Evolutionary conservation across 2,797 vertebrate genomes (phyloP).

Genomic region (Ceryle rudis): DNA sequence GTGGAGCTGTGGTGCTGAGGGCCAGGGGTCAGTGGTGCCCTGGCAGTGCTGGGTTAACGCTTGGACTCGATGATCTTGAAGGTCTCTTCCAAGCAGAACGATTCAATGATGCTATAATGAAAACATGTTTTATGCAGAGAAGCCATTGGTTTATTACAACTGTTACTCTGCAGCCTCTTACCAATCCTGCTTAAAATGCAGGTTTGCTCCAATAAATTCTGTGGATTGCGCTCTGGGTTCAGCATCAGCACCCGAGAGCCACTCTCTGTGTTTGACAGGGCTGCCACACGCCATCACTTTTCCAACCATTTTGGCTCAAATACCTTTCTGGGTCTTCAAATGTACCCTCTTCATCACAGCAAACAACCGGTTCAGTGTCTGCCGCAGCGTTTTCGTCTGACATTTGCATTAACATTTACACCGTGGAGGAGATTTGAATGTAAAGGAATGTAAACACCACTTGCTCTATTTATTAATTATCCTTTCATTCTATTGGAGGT

Average conservation of each 20-base stretch:
- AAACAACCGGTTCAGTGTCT: neutral
- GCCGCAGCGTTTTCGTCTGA: neutral
- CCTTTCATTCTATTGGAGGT: neutral
- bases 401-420: neutral
- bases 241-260: neutral
- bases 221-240: rapidly evolving
- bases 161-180: neutral
- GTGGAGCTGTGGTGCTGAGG: no score
- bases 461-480: neutral
- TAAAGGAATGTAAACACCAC: neutral
- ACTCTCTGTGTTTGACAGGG: neutral
- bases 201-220: neutral
- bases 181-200: neutral
- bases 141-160: neutral
- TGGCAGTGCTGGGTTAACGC: no score
- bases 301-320: neutral
- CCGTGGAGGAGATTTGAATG: neutral
- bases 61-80: no score
- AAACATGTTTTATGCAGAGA: no score
- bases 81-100: no score
- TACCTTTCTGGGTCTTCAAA: neutral
- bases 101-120: no score
- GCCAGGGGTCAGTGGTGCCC: no score
- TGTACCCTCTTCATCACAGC: no score
- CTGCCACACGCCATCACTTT: neutral